phyloP scores from a whole-genome alignment of 2,113 vertebrate genomes.

The Morphnarchus princeps region DNA sequence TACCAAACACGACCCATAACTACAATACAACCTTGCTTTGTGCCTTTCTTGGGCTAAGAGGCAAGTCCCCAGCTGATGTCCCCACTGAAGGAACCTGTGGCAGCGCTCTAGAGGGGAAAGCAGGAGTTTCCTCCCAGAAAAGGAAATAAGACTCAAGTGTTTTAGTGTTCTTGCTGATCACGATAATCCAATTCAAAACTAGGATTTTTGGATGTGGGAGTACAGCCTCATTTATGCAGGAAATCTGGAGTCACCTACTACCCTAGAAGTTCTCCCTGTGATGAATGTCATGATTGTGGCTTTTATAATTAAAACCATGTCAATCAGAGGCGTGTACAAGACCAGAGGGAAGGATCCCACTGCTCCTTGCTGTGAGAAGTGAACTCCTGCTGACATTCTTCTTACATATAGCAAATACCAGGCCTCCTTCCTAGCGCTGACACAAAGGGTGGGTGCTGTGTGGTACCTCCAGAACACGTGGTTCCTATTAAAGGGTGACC shows the following conservation, averaged over 20 bases:
- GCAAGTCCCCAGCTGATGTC: rapidly evolving
- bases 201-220: not conserved
- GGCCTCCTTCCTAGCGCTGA: rapidly evolving
- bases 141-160: not conserved
- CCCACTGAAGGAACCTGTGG: not conserved
- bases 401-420: rapidly evolving
- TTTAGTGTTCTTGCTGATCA: not conserved
- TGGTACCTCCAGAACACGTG: not conserved
- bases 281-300: rapidly evolving
- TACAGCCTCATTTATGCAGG: not conserved
- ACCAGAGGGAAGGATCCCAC: not conserved
- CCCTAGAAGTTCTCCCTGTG: not conserved
- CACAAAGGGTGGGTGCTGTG: not conserved
- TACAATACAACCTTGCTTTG: rapidly evolving
- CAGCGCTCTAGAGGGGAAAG: not conserved
- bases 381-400: not conserved
- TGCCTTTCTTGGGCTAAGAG: not conserved
- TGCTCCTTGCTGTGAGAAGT: rapidly evolving
- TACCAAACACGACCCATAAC: not conserved
- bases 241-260: not conserved
- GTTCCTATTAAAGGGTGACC: rapidly evolving
- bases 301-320: not conserved
- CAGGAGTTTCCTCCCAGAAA: not conserved
- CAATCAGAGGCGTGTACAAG: not conserved
- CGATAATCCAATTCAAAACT: too few species aligned